Conservation (phyloP, 1,140 invertebrate species). For the Drosophila rufa region DNA sequence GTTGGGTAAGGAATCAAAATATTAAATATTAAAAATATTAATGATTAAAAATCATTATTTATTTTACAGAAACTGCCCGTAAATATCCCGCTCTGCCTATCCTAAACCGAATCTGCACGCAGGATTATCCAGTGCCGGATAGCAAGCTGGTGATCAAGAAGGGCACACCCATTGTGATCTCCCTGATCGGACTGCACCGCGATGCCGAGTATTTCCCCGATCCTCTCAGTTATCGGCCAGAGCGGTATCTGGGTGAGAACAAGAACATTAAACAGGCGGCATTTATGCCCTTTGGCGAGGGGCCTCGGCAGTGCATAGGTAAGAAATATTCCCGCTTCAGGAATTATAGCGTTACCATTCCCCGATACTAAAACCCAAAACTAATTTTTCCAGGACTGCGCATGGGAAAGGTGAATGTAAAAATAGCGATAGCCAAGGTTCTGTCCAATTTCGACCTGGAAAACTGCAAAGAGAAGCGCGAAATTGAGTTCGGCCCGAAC, state of each 20-base stretch:
- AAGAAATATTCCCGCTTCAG: too few species aligned
- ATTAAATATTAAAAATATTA: neutral
- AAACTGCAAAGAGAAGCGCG: slow-evolving; percentile 22
- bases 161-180: slow-evolving; percentile 85
- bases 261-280: slow-evolving; percentile 71
- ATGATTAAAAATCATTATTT: too few species aligned
- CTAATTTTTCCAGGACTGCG: slow-evolving; percentile 47
- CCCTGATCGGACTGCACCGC: slow-evolving; percentile 85
- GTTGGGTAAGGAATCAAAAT: slow-evolving; percentile 44
- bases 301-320: slow-evolving; percentile 89
- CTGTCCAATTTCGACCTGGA: slow-evolving; percentile 68
- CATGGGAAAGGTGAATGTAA: slow-evolving; percentile 73
- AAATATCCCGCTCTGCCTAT: slow-evolving; percentile 87
- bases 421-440: slow-evolving; percentile 69
- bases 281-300: slow-evolving; percentile 90
- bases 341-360: too few species aligned
- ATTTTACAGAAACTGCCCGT: slow-evolving; percentile 86
- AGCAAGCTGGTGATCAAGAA: slow-evolving; percentile 84
- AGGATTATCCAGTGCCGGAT: slow-evolving; percentile 84
- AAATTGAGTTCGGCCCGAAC: slow-evolving; percentile 54
- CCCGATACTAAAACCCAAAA: too few species aligned
- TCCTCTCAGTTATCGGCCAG: slow-evolving; percentile 88
- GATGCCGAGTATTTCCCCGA: slow-evolving; percentile 88
- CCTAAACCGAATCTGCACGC: slow-evolving; percentile 85
- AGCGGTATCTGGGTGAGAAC: slow-evolving; percentile 87